Conservation (phyloP, 2,888 invertebrate species). For the Lithophane leautieri region DNA sequence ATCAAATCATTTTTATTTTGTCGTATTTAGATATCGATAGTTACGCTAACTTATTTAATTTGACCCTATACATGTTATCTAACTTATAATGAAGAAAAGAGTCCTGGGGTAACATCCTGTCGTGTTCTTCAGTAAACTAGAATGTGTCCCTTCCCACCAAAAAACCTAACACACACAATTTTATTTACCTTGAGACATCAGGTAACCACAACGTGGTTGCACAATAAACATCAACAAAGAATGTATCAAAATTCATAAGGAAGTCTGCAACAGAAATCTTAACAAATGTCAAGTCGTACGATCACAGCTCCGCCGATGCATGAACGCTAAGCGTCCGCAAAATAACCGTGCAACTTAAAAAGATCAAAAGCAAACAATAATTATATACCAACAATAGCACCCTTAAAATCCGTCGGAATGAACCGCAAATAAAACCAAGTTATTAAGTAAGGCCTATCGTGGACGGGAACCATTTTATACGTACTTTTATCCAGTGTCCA, state of each 20-base stretch:
- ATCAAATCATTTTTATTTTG: too few species aligned
- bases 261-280: slow-evolving; percentile 66
- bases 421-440: slow-evolving; percentile 89
- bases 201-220: slow-evolving; percentile 40
- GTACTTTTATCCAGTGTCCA: slow-evolving; percentile 89
- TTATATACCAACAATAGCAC: slow-evolving; percentile 83
- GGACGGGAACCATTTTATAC: slow-evolving; percentile 72
- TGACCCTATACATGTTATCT: too few species aligned
- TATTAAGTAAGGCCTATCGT: slow-evolving; percentile 85
- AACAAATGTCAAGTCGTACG: slow-evolving; percentile 70
- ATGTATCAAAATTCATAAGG: slow-evolving; percentile 59
- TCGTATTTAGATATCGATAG: too few species aligned
- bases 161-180: neutral
- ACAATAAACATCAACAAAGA: slow-evolving; percentile 46
- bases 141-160: slow-evolving; percentile 2
- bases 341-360: slow-evolving; percentile 82
- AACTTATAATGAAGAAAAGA: neutral
- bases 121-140: neutral
- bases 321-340: slow-evolving; percentile 77
- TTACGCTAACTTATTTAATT: too few species aligned
- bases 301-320: slow-evolving; percentile 74
- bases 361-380: slow-evolving; percentile 88
- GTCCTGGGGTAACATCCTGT: neutral
- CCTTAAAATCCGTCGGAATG: slow-evolving; percentile 83
- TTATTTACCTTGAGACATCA: slow-evolving; percentile 32